Conservation (phyloP, 2,797 vertebrate species). For the Myripristis jacobus region DNA sequence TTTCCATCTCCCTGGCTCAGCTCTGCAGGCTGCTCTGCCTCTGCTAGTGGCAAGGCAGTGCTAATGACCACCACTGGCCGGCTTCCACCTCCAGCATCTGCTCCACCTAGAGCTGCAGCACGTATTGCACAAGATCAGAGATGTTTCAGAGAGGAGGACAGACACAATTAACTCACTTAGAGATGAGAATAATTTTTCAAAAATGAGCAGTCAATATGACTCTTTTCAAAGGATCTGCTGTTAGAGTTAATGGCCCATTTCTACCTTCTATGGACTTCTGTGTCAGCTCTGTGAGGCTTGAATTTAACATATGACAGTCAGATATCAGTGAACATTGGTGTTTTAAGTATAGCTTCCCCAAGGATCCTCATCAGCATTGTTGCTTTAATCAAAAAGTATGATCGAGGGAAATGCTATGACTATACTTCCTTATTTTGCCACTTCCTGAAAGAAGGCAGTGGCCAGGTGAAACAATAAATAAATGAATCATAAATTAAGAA, state of each 20-base stretch:
- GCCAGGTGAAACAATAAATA: background rate
- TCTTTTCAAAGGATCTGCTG: background rate
- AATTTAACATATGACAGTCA: background rate
- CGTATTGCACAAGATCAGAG: background rate
- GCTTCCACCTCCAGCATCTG: background rate
- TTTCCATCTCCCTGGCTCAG: slow-evolving; percentile 1
- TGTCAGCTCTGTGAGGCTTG: too few relatives aligned
- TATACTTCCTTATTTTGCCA: slow-evolving; percentile 19
- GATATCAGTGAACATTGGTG: background rate
- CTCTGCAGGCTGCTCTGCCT: slow-evolving; percentile 19
- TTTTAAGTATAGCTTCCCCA: background rate
- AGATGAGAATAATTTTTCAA: background rate
- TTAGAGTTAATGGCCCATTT: background rate
- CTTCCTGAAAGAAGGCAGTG: slow-evolving; percentile 24
- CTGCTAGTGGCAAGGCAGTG: background rate
- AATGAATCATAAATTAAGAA: background rate
- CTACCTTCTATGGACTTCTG: too few relatives aligned
- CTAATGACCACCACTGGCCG: background rate
- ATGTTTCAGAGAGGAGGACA: background rate
- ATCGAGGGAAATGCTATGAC: background rate
- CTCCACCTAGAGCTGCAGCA: slow-evolving; percentile 52
- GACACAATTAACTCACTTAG: background rate
- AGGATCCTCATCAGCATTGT: background rate
- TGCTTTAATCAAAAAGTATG: background rate
- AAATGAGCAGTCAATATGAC: background rate